Percentiles rank a stretch among this genome's conserved stretches.
phyloP scores from a whole-genome alignment of 2,888 invertebrate genomes.

The Malacosoma neustria region DNA sequence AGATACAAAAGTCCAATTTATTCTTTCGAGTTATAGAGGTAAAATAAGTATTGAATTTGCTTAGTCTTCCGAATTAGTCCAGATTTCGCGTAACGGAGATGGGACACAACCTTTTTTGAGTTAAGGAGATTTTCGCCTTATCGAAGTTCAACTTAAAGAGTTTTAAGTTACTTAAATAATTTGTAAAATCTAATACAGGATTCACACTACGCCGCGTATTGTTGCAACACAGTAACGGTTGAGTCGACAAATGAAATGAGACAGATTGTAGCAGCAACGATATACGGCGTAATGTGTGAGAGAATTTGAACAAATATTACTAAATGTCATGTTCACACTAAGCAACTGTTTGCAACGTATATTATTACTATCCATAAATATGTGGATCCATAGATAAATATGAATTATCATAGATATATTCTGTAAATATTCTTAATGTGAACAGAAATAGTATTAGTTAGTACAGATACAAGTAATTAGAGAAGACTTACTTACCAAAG shows the following conservation, averaged over 20 bases:
- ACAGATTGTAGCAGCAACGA: not conserved
- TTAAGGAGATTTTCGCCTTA: too few species aligned
- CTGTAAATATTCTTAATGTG: not conserved
- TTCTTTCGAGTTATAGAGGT: too few species aligned
- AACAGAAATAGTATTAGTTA: not conserved
- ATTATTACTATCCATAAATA: too few species aligned
- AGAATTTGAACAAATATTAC: conserved; percentile 1
- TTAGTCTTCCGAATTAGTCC: too few species aligned
- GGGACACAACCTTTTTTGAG: too few species aligned
- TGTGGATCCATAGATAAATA: too few species aligned
- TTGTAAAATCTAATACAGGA: conserved; percentile 2
- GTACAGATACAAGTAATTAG: not conserved
- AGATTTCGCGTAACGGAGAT: too few species aligned
- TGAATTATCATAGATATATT: not conserved
- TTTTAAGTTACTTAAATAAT: too few species aligned
- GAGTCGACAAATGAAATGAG: not conserved
- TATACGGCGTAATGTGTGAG: conserved; percentile 5
- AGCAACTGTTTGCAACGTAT: not conserved
- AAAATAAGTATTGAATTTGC: too few species aligned
- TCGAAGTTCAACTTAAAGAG: too few species aligned
- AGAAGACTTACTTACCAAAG: conserved; percentile 89
- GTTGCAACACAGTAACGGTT: conserved; percentile 11
- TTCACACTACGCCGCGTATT: conserved; percentile 24
- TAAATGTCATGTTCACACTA: conserved; percentile 1
- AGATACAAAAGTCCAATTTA: too few species aligned